These are phyloP conservation scores for Coboldia fuscipes DNA, from an alignment of 1,140 invertebrate species.

Conservation along the genomic window DNA sequence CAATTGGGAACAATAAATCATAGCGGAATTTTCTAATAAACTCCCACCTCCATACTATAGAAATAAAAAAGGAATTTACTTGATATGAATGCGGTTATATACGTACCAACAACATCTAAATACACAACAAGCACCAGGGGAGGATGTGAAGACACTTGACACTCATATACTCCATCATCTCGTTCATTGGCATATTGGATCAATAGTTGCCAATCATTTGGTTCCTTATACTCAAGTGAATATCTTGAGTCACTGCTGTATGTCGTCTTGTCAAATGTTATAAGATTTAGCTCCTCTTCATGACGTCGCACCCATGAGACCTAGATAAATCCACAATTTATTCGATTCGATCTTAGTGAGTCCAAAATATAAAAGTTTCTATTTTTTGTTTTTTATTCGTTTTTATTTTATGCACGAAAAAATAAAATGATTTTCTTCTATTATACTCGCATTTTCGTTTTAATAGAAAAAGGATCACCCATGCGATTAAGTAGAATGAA, in stretches of 20 bases:
- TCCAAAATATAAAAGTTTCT: too few species aligned
- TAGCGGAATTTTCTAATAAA: not conserved
- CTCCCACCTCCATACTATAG: not conserved
- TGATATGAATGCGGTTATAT: slow-evolving; percentile 1
- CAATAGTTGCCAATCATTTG: slow-evolving; percentile 58
- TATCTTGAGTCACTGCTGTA: slow-evolving; percentile 63
- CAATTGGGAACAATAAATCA: not conserved
- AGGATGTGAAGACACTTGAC: slow-evolving; percentile 55
- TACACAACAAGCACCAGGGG: slow-evolving; percentile 46
- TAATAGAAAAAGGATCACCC: too few species aligned
- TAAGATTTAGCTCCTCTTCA: slow-evolving; percentile 46
- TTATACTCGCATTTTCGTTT: too few species aligned
- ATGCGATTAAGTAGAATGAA: too few species aligned
- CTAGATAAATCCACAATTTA: too few species aligned
- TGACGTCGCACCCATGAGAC: slow-evolving; percentile 57
- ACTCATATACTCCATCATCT: slow-evolving; percentile 57
- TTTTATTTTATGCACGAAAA: too few species aligned
- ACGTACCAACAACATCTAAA: slow-evolving; percentile 52
- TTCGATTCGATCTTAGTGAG: too few species aligned
- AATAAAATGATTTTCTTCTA: too few species aligned
- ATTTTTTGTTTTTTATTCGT: too few species aligned
- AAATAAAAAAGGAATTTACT: not conserved
- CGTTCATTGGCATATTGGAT: slow-evolving; percentile 48
- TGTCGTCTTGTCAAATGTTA: slow-evolving; percentile 53
- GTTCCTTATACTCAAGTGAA: slow-evolving; percentile 43